Percentiles rank a stretch among this genome's conserved stretches.
These are phyloP conservation scores for Acrobasis consociella DNA, from an alignment of 2,888 invertebrate genomes.

Conservation along the genomic window DNA sequence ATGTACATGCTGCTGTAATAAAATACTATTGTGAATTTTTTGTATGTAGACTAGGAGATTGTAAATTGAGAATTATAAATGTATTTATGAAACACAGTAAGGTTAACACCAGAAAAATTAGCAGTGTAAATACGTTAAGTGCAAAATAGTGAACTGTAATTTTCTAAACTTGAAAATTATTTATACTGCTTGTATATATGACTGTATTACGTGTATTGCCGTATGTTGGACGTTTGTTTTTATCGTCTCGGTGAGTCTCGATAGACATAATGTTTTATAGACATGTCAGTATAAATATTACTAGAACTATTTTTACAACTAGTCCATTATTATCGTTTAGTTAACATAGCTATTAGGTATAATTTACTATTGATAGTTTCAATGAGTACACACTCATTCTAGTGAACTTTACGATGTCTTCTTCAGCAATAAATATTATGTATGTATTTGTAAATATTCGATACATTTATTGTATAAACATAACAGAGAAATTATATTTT, in stretches of 20 bases:
- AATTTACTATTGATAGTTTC: conserved; percentile 63
- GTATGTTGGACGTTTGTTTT: conserved; percentile 24
- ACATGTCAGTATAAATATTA: conserved; percentile 54
- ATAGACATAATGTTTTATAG: conserved; percentile 49
- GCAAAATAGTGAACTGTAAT: conserved; percentile 63
- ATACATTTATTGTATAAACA: conserved; percentile 72
- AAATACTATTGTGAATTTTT: conserved; percentile 62
- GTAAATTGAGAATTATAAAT: conserved; percentile 76
- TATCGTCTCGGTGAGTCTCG: conserved; percentile 37
- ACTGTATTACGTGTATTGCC: conserved; percentile 45
- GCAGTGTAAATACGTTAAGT: conserved; percentile 78
- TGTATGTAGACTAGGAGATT: conserved; percentile 73
- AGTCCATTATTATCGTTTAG: conserved; percentile 73
- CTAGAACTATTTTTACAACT: conserved; percentile 78
- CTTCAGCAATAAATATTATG: conserved; percentile 77
- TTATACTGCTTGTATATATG: conserved; percentile 68
- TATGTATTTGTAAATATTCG: conserved; percentile 77
- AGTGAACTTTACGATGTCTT: conserved; percentile 68
- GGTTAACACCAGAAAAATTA: conserved; percentile 80
- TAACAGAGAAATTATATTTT: conserved; percentile 77
- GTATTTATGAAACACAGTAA: conserved; percentile 82
- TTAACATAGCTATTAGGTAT: conserved; percentile 68
- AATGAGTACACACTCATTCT: conserved; percentile 59
- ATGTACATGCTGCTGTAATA: conserved; percentile 68
- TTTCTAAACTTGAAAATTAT: conserved; percentile 61